Base-by-base conservation (phyloP, 2,888 invertebrate species). In the Mellilla xanthometata region DNA sequence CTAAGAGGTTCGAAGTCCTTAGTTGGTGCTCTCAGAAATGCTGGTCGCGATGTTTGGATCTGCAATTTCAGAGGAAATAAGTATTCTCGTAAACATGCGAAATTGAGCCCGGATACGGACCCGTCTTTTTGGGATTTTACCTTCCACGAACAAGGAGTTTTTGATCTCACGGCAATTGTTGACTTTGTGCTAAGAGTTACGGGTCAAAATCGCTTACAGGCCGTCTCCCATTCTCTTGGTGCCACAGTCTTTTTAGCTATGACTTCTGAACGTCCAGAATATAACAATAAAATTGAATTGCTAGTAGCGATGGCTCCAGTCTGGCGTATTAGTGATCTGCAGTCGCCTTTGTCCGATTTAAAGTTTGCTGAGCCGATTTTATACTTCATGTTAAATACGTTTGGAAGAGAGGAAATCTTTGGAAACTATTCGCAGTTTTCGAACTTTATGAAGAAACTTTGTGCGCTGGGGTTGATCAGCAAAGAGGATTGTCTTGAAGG, bases 41-140 rank as follows among this genome's bases (percentile, higher is more conserved):
- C 63, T 6, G 91, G 90, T 0, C 90, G 84, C 49, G 91, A 92
- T 30, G 23, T 56, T 5, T 54, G 53, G 52, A 5, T 49, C 2
- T 44, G 31, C 2, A 55, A 55, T 22, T 41, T 51, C 31, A 34
- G 50, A 11, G 47, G 49, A 3, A 53, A 53, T 27, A 48, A 48
- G 9, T 48, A 54, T 29, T 56, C 48, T 23, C 45, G 49, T n/a
- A 29, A 15, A 8, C 49, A 54, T 27, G 7, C 10, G 0, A 30
- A 13, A 4, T 23, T 49, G 10, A 24, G 47, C 22, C 39, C 53
- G 0, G 64, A 70, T 10, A 39, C 8, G 10, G 41, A 52, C 7
- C 24, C 30, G 2, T 10, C 19, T 5, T 56, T 40, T 30, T 54
- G 54, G 54, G 13, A 41, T 8, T 54, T 49, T 11, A 45, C 42